Conservation (phyloP, 2,113 vertebrate genomes). For the Rattus rattus region DNA sequence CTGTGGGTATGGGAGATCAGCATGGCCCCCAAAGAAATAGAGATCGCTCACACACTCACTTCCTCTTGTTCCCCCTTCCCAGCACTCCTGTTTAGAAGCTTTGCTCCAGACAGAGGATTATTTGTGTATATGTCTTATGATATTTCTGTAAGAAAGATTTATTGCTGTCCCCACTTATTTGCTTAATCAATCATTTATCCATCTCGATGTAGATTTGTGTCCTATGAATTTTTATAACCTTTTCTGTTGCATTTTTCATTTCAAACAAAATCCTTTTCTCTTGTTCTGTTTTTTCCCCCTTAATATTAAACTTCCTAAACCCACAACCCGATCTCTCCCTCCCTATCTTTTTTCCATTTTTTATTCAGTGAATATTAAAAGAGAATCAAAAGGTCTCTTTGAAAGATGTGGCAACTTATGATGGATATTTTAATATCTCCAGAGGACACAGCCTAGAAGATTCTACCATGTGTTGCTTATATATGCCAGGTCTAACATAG, state of each 20-base stretch:
- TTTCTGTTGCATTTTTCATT: background rate
- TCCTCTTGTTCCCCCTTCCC: background rate
- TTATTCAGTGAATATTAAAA: background rate
- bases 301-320: background rate
- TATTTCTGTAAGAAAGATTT: constrained; percentile 21
- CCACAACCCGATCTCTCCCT: background rate
- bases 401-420: background rate
- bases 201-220: background rate
- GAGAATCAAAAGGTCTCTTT: background rate
- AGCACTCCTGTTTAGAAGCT: background rate
- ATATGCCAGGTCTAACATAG: background rate
- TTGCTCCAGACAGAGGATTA: background rate
- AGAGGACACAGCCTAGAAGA: background rate
- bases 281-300: background rate
- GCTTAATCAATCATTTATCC: constrained; percentile 9
- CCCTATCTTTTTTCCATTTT: background rate
- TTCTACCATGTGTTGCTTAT: background rate
- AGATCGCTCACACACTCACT: background rate
- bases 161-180: background rate
- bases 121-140: background rate
- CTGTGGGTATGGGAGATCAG: background rate
- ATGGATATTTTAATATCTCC: background rate
- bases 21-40: background rate
- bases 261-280: background rate
- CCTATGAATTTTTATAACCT: background rate